Evolutionary conservation across 2,797 vertebrate species (phyloP).

Genomic region (Anisognathus igniventris): DNA sequence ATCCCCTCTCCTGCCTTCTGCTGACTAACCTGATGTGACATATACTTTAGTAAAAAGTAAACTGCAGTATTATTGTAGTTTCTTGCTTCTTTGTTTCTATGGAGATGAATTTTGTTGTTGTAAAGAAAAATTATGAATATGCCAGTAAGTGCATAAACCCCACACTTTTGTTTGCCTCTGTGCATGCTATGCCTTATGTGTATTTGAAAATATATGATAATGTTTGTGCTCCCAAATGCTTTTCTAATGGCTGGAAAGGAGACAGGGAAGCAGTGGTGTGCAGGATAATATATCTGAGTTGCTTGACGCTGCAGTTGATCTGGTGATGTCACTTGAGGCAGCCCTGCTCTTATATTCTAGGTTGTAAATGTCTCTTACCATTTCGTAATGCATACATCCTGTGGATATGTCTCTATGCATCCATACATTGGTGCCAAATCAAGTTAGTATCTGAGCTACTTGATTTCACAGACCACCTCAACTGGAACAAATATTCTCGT

Average conservation of each 20-base stretch:
- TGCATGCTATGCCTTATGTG: neutral
- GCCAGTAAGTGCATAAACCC: neutral
- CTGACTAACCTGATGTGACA: constrained; percentile 64
- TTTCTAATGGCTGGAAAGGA: constrained; percentile 49
- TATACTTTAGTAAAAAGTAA: constrained; percentile 48
- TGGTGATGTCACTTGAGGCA: constrained; percentile 79
- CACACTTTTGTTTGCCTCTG: constrained; percentile 8
- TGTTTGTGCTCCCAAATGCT: constrained; percentile 8
- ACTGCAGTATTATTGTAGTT: constrained; percentile 48
- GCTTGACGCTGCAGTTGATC: constrained; percentile 75
- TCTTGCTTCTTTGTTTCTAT: constrained; percentile 51
- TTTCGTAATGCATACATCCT: constrained; percentile 74
- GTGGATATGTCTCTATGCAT: constrained; percentile 66
- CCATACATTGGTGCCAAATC: constrained; percentile 72
- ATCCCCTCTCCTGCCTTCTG: constrained; percentile 16
- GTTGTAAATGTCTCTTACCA: constrained; percentile 78
- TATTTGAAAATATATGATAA: constrained; percentile 24
- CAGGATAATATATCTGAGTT: constrained; percentile 67
- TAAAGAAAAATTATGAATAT: constrained; percentile 41
- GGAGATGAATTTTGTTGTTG: constrained; percentile 59
- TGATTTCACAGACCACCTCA: constrained; percentile 68
- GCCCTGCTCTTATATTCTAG: constrained; percentile 74
- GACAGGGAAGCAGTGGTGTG: constrained; percentile 52
- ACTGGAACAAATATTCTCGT: constrained; percentile 52
- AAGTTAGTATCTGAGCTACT: constrained; percentile 67